These are phyloP conservation scores for Syngnathus scovelli DNA, from an alignment of 2,113 vertebrate species.

Conservation along the genomic window DNA sequence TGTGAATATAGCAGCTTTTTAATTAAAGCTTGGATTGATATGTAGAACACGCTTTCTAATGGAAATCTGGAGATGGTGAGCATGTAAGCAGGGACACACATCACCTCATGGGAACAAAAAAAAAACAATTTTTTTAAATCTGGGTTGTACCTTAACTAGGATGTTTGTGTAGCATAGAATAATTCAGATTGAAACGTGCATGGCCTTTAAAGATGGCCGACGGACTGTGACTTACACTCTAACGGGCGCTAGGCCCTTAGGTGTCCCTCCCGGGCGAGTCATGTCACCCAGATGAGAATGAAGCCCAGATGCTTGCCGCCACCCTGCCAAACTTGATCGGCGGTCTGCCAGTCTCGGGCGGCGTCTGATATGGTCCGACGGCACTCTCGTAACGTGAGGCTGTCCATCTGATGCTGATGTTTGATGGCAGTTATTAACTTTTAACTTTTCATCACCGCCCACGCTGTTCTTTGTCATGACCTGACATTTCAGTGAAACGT, in stretches of 20 bases:
- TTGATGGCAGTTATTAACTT: slow-evolving; percentile 43
- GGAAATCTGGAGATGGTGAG: slow-evolving; percentile 62
- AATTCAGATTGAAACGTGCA: slow-evolving; percentile 28
- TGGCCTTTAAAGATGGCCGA: slow-evolving; percentile 51
- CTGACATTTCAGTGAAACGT: slow-evolving; percentile 34
- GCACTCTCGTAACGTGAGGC: slow-evolving; percentile 7
- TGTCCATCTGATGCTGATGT: slow-evolving; percentile 41
- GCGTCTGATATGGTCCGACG: slow-evolving; percentile 53
- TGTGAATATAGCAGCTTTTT: slow-evolving; percentile 76
- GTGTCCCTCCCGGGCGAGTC: slow-evolving; percentile 37
- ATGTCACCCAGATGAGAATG: slow-evolving; percentile 55
- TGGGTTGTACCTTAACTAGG: slow-evolving; percentile 7
- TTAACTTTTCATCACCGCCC: slow-evolving; percentile 20
- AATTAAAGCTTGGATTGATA: slow-evolving; percentile 78
- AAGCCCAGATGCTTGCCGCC: slow-evolving; percentile 47
- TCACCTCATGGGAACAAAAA: slow-evolving; percentile 5
- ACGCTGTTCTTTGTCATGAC: slow-evolving; percentile 26
- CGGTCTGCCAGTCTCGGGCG: slow-evolving; percentile 38
- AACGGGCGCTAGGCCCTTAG: slow-evolving; percentile 25
- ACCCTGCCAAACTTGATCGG: slow-evolving; percentile 51
- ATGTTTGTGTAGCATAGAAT: slow-evolving; percentile 27
- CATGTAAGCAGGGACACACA: slow-evolving; percentile 29
- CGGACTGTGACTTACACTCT: slow-evolving; percentile 28
- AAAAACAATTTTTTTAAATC: slow-evolving; percentile 9
- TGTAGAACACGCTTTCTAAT: slow-evolving; percentile 76